Conservation (phyloP, 2,797 vertebrate species). For the Moxostoma hubbsi region DNA sequence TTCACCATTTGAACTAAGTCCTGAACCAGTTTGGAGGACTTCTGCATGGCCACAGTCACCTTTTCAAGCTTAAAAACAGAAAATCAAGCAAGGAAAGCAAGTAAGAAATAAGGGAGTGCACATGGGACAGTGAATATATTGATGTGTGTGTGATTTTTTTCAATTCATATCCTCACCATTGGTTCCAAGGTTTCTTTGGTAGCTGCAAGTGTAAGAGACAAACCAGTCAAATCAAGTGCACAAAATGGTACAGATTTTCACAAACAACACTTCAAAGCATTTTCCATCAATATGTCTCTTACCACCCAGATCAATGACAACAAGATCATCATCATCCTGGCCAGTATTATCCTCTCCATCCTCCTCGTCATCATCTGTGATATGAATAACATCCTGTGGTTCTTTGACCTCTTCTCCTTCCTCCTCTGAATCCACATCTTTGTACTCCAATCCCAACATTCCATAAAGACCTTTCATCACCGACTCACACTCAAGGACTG, state of each 20-base stretch:
- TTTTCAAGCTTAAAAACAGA: constrained; percentile 26
- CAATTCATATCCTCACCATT: constrained; percentile 44
- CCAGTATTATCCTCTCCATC: neutral
- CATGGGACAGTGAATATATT: neutral
- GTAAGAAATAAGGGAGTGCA: neutral
- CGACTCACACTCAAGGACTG: constrained; percentile 68
- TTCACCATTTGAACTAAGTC: constrained; percentile 25
- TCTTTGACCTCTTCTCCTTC: constrained; percentile 35
- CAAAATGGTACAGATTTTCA: neutral
- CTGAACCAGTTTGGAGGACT: constrained; percentile 10
- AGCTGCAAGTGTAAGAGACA: neutral
- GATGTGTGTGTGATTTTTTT: neutral
- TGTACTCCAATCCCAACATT: constrained; percentile 69
- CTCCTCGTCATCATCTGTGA: constrained; percentile 15
- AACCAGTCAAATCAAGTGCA: neutral
- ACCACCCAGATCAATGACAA: constrained; percentile 51
- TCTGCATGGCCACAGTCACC: constrained; percentile 24
- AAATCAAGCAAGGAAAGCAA: neutral
- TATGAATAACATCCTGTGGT: neutral
- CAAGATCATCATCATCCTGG: constrained; percentile 33
- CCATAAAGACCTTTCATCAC: constrained; percentile 68
- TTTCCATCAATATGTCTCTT: neutral
- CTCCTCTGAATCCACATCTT: constrained; percentile 64
- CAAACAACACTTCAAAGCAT: neutral
- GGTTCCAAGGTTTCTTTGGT: constrained; percentile 23